phyloP scores from a whole-genome alignment of 1,140 invertebrate genomes.

The Philotrypesis tridentata region DNA sequence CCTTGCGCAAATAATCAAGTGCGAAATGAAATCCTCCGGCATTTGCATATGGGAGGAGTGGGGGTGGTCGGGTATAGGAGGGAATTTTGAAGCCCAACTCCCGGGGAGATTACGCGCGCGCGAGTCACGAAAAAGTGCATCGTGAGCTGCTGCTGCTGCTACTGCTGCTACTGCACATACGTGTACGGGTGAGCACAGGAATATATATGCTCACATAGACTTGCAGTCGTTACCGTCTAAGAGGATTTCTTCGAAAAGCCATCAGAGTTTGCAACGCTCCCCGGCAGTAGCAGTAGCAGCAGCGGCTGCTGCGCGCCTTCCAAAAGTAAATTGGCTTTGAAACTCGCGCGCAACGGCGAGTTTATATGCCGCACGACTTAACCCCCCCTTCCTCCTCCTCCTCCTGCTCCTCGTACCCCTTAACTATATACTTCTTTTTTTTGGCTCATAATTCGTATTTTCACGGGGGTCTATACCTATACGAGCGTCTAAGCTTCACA shows the following conservation, averaged over 20 bases:
- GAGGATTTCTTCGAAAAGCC: constrained; percentile 43
- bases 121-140: constrained; percentile 47
- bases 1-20: constrained; percentile 25
- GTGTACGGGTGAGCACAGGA: background rate
- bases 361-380: background rate
- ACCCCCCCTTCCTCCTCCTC: no score
- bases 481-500: background rate
- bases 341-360: background rate
- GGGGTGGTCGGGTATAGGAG: no score
- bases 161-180: no score
- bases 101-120: constrained; percentile 12
- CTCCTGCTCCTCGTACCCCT: no score
- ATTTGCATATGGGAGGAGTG: constrained; percentile 32
- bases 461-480: background rate
- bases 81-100: background rate
- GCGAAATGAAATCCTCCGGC: constrained; percentile 20
- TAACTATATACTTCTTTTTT: background rate
- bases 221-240: constrained; percentile 32
- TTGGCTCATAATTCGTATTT: background rate
- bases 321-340: constrained; percentile 38
- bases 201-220: constrained; percentile 35
- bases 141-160: no score
- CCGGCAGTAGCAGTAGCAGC: background rate
- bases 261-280: constrained; percentile 33
- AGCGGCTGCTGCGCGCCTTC: background rate